Evolutionary conservation across 2,888 invertebrate species (phyloP).

Genomic region (Hoplodrina blanda): DNA sequence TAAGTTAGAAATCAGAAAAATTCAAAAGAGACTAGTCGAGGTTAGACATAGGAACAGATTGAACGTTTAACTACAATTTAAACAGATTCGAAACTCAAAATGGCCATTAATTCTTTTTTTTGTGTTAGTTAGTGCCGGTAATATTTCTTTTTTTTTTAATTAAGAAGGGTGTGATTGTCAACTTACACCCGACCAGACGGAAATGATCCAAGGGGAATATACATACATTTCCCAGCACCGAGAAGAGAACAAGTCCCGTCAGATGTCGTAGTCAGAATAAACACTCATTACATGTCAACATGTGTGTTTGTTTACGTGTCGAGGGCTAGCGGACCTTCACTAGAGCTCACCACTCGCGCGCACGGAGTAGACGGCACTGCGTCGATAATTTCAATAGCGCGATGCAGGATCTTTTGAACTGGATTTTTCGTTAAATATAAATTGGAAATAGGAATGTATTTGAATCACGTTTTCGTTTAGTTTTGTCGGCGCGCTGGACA

Average conservation of each 20-base stretch:
- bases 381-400: conserved; percentile 30
- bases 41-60: neutral
- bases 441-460: conserved; percentile 52
- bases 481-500: conserved; percentile 48
- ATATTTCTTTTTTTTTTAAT: too few relatives aligned
- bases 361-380: conserved; percentile 7
- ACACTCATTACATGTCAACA: conserved; percentile 16
- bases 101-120: too few relatives aligned
- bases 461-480: conserved; percentile 66
- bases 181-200: too few relatives aligned
- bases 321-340: neutral
- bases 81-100: too few relatives aligned
- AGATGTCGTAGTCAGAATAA: neutral
- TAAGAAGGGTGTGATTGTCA: too few relatives aligned
- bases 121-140: too few relatives aligned
- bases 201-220: conserved; percentile 5
- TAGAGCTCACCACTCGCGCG: neutral
- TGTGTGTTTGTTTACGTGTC: neutral
- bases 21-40: neutral
- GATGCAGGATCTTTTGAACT: conserved; percentile 18
- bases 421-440: conserved; percentile 43
- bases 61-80: neutral
- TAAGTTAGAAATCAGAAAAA: neutral
- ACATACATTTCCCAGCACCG: too few relatives aligned
- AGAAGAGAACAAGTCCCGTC: neutral